phyloP scores from a whole-genome alignment of 2,113 vertebrate genomes.

The Anolis carolinensis region DNA sequence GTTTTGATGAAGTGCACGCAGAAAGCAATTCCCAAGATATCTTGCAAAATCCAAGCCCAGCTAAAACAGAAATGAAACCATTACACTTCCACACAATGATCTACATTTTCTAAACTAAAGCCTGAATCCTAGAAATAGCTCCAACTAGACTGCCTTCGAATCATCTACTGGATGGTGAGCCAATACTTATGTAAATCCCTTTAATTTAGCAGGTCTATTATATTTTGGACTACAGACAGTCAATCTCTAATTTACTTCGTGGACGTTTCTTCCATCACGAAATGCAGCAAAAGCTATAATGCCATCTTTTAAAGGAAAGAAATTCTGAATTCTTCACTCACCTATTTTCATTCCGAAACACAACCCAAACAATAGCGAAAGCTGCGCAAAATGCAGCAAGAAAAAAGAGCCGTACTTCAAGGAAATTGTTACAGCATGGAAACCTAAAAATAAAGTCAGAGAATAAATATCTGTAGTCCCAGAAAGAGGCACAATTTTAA shows the following conservation, averaged over 20 bases:
- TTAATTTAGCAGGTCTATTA: no score
- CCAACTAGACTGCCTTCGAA: no score
- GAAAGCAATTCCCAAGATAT: conserved; percentile 92
- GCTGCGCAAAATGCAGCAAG: conserved; percentile 82
- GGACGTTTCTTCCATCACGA: background rate
- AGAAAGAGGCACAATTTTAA: no score
- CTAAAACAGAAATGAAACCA: conserved; percentile 71
- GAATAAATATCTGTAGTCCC: background rate
- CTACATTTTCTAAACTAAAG: background rate
- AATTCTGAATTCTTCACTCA: conserved; percentile 64
- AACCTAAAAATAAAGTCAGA: conserved; percentile 74
- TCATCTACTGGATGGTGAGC: no score
- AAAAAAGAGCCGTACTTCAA: conserved; percentile 87
- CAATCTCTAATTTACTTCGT: background rate
- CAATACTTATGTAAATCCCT: no score
- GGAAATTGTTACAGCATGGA: conserved; percentile 69
- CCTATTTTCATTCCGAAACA: conserved; percentile 94
- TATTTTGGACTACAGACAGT: no score
- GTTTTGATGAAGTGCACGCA: conserved; percentile 96
- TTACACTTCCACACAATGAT: background rate
- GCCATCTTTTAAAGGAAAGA: background rate
- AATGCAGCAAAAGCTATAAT: background rate
- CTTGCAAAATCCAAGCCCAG: conserved; percentile 97
- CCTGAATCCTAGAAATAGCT: background rate
- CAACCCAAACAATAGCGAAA: conserved; percentile 86